Evolutionary conservation across 2,113 vertebrate genomes (phyloP).

Genomic region (Dinomys branickii): DNA sequence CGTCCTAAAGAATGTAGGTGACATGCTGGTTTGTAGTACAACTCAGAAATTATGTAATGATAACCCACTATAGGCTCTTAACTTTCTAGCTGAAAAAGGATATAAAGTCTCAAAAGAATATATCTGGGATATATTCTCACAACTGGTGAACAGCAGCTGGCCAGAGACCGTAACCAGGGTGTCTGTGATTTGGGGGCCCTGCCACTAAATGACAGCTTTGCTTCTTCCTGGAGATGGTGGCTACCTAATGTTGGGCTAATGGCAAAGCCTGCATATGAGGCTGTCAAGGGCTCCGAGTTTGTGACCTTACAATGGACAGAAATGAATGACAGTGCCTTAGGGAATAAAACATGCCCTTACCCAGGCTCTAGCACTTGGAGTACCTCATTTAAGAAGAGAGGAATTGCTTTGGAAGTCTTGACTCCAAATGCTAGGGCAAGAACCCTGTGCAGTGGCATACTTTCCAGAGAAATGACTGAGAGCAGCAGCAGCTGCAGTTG

Average conservation of each 20-base stretch:
- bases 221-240: neutral
- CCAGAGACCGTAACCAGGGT: neutral
- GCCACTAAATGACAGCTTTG: neutral
- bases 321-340: neutral
- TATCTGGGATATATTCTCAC: too few species aligned
- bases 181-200: neutral
- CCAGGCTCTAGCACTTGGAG: neutral
- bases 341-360: neutral
- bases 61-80: too few species aligned
- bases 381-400: neutral
- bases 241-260: neutral
- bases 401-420: neutral
- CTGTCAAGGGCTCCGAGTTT: neutral
- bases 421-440: neutral
- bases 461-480: neutral
- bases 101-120: too few species aligned
- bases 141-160: neutral
- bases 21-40: neutral
- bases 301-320: neutral
- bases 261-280: neutral
- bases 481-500: neutral
- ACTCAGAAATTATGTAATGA: neutral
- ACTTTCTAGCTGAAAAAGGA: too few species aligned
- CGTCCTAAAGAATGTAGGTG: too few species aligned
- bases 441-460: neutral